A percentile compares a stretch with the other conserved stretches of the same genome.
Evolutionary conservation across 2,113 vertebrate species (phyloP).

Genomic region (Rhizomys pruinosus): DNA sequence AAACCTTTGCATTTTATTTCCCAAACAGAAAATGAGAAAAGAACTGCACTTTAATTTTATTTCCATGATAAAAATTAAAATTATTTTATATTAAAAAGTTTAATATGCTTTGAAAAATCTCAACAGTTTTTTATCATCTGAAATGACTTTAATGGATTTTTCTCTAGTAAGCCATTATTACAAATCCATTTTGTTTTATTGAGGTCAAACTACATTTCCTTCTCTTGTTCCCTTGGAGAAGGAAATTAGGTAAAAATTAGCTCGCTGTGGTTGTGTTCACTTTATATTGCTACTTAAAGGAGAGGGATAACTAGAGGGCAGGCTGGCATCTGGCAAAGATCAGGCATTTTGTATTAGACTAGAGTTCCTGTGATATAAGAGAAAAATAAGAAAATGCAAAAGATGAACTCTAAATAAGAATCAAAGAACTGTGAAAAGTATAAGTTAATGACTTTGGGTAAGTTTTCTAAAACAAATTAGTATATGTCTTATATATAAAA

Average conservation of each 20-base stretch:
- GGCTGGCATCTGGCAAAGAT: slow-evolving; percentile 52
- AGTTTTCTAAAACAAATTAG: neutral
- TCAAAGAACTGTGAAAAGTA: slow-evolving; percentile 23
- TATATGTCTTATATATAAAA: no score
- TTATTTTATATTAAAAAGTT: slow-evolving; percentile 64
- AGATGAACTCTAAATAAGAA: slow-evolving; percentile 51
- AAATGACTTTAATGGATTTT: slow-evolving; percentile 75
- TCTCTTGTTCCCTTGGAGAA: slow-evolving; percentile 58
- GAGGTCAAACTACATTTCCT: slow-evolving; percentile 74
- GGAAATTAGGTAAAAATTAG: slow-evolving; percentile 78
- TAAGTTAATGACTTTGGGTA: slow-evolving; percentile 38
- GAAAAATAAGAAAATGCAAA: slow-evolving; percentile 44
- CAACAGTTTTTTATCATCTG: slow-evolving; percentile 55
- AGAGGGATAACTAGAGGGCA: slow-evolving; percentile 59
- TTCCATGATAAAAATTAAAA: slow-evolving; percentile 72
- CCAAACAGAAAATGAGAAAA: slow-evolving; percentile 60
- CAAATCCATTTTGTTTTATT: slow-evolving; percentile 77
- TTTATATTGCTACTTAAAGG: slow-evolving; percentile 62
- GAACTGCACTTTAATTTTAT: slow-evolving; percentile 56
- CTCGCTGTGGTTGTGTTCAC: slow-evolving; percentile 57
- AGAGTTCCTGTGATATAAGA: slow-evolving; percentile 10
- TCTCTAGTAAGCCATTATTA: slow-evolving; percentile 69
- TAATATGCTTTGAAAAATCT: slow-evolving; percentile 61
- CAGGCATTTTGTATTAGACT: slow-evolving; percentile 44
- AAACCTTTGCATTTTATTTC: slow-evolving; percentile 52